phyloP scores from a whole-genome alignment of 30 jellyfish, hydroid and myxozoan genomes.

The Hydractinia echinata region DNA sequence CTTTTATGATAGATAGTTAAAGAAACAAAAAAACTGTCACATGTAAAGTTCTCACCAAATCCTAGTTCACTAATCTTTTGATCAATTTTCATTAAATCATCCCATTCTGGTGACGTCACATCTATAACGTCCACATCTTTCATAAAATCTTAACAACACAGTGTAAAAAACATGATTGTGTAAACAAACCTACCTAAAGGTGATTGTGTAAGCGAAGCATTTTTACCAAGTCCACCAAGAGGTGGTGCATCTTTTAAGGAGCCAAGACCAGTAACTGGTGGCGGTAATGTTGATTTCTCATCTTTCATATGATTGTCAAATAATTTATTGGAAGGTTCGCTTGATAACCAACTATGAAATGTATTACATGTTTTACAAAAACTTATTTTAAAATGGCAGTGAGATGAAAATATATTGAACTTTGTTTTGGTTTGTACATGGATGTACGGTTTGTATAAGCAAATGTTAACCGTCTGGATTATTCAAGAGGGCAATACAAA shows the following conservation, averaged over 20 bases:
- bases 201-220: constrained; percentile 11
- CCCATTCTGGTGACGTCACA: constrained; percentile 86
- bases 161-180: neutral
- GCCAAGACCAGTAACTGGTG: constrained; percentile 27
- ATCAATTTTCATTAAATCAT: constrained; percentile 78
- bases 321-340: constrained; percentile 5
- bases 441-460: too few relatives aligned
- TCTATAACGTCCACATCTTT: constrained; percentile 17
- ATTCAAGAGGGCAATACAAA: too few relatives aligned
- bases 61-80: constrained; percentile 74
- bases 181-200: constrained; percentile 34
- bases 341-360: too few relatives aligned
- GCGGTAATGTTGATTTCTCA: neutral
- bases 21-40: neutral
- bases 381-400: too few relatives aligned
- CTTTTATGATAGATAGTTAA: too few relatives aligned
- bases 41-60: constrained; percentile 52
- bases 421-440: too few relatives aligned
- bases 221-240: constrained; percentile 44
- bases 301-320: neutral
- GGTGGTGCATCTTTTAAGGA: constrained; percentile 80
- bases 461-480: too few relatives aligned
- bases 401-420: too few relatives aligned
- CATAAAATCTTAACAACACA: neutral
- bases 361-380: too few relatives aligned